Evolutionary conservation across 1,140 invertebrate genomes (phyloP).

Genomic region (Scaptomyza graminum): DNA sequence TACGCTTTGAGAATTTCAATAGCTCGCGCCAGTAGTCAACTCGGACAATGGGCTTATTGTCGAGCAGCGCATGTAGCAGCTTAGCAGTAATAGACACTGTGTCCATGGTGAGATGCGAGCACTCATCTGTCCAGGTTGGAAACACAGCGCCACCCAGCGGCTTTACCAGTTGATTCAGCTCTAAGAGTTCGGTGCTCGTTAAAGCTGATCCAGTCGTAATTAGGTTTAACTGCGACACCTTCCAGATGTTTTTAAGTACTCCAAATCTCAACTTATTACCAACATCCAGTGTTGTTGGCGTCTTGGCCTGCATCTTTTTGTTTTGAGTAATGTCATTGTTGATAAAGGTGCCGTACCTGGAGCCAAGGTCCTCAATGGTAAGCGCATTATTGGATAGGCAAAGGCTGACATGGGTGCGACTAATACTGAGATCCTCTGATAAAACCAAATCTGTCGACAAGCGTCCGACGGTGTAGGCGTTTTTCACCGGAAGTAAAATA

Average conservation of each 20-base stretch:
- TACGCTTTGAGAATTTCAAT: slow-evolving; percentile 82
- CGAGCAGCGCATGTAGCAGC: slow-evolving; percentile 87
- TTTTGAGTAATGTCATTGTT: slow-evolving; percentile 75
- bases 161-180: slow-evolving; percentile 75
- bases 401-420: slow-evolving; percentile 85
- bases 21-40: slow-evolving; percentile 86
- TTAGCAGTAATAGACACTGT: slow-evolving; percentile 88
- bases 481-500: slow-evolving; percentile 50
- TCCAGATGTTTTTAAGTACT: slow-evolving; percentile 84
- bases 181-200: slow-evolving; percentile 77
- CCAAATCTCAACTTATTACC: slow-evolving; percentile 85
- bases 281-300: slow-evolving; percentile 64
- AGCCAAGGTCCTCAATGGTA: slow-evolving; percentile 84
- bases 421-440: slow-evolving; percentile 85
- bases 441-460: slow-evolving; percentile 83
- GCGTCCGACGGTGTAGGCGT: slow-evolving; percentile 66
- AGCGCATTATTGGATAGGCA: slow-evolving; percentile 69
- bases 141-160: slow-evolving; percentile 79
- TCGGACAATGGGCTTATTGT: slow-evolving; percentile 87
- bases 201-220: slow-evolving; percentile 85
- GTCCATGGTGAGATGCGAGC: slow-evolving; percentile 88
- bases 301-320: slow-evolving; percentile 40
- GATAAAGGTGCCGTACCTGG: slow-evolving; percentile 85
- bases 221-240: slow-evolving; percentile 78
- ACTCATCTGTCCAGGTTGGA: slow-evolving; percentile 83